These are phyloP conservation scores for Cephus pygmeus DNA, from an alignment of 2,888 invertebrate species.

Conservation along the genomic window DNA sequence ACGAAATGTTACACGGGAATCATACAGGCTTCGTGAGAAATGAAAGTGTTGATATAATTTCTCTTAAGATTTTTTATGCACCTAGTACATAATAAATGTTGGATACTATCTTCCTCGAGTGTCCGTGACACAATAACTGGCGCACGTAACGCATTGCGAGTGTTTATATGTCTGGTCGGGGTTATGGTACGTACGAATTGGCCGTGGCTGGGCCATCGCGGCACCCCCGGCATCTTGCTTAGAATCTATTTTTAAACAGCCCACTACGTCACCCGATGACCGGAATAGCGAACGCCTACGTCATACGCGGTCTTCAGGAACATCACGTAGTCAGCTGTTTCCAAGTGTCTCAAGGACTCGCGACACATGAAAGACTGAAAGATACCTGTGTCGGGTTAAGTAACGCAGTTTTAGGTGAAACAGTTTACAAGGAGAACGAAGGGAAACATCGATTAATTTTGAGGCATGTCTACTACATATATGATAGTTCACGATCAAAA, in stretches of 20 bases:
- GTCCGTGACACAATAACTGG: conserved; percentile 7
- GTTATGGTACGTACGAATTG: conserved; percentile 10
- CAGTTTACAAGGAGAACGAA: background rate
- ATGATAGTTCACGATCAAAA: background rate
- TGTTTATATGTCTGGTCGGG: background rate
- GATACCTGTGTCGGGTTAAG: background rate
- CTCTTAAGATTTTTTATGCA: background rate
- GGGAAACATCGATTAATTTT: background rate
- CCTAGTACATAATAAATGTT: background rate
- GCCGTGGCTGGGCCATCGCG: conserved; percentile 13
- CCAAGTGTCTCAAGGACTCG: conserved; percentile 3
- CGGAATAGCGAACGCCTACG: conserved; percentile 9
- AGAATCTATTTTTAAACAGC: conserved; percentile 4
- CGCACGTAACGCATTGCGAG: background rate
- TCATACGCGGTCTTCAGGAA: conserved; percentile 6
- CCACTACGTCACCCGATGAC: conserved; percentile 1
- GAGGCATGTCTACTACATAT: background rate
- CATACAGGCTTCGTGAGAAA: background rate
- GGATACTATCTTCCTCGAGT: background rate
- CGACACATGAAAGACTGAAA: background rate
- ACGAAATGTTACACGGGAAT: background rate
- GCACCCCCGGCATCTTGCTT: background rate
- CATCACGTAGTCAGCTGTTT: conserved; percentile 9
- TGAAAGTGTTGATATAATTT: background rate
- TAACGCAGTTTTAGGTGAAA: background rate